phyloP scores from a whole-genome alignment of 2,888 invertebrate species.

The Epistrophe eligans region DNA sequence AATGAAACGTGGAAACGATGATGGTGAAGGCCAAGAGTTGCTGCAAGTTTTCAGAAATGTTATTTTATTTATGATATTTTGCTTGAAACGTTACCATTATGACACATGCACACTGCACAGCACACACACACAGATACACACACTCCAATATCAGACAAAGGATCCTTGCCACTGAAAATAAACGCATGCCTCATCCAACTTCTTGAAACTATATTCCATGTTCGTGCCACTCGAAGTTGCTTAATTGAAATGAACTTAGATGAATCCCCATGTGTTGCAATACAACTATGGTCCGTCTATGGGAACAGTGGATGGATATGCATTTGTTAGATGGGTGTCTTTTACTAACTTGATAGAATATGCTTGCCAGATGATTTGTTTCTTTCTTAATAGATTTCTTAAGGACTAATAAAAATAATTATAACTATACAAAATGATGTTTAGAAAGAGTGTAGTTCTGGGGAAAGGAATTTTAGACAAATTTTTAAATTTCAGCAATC shows the following conservation, averaged over 20 bases:
- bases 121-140: neutral
- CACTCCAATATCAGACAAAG: slow-evolving; percentile 12
- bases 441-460: no score
- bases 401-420: no score
- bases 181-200: slow-evolving; percentile 49
- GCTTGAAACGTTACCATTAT: slow-evolving; percentile 38
- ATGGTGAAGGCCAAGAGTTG: slow-evolving; percentile 61
- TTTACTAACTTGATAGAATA: slow-evolving; percentile 7
- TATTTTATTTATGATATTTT: slow-evolving; percentile 67
- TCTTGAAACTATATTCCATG: slow-evolving; percentile 35
- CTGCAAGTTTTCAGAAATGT: slow-evolving; percentile 54
- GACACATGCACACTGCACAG: slow-evolving; percentile 30
- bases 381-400: no score
- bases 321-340: slow-evolving; percentile 54
- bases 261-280: slow-evolving; percentile 62
- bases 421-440: no score
- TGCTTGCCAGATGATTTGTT: slow-evolving; percentile 12
- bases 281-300: slow-evolving; percentile 49
- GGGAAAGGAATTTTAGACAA: no score
- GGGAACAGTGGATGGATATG: slow-evolving; percentile 36
- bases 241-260: slow-evolving; percentile 75
- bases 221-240: slow-evolving; percentile 70
- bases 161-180: slow-evolving; percentile 39
- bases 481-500: no score
- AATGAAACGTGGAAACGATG: slow-evolving; percentile 3